Percentiles rank a stretch among this genome's conserved stretches.
Evolutionary conservation across 1,140 invertebrate genomes (phyloP).

Genomic region (Drosophila bifasciata): DNA sequence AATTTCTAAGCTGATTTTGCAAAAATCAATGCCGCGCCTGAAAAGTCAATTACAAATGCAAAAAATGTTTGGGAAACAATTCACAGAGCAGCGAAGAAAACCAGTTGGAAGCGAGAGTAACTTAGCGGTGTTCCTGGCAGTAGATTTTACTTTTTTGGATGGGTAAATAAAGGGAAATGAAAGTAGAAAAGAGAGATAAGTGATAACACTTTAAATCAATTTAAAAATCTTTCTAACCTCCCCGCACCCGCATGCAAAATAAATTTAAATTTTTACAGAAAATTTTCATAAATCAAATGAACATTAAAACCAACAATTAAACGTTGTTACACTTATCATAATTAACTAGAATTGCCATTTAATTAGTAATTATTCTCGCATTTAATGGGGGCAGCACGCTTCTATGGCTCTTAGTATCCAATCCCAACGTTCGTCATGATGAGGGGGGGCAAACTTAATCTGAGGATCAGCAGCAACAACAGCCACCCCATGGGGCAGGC

Average conservation of each 20-base stretch:
- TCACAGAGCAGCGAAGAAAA: background rate
- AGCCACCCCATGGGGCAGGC: constrained; percentile 17
- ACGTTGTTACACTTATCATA: constrained; percentile 23
- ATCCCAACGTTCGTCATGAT: constrained; percentile 15
- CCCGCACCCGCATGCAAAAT: constrained; percentile 18
- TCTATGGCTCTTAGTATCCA: constrained; percentile 16
- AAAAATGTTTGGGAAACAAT: constrained; percentile 43
- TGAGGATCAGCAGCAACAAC: constrained; percentile 1
- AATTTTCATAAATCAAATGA: constrained; percentile 29
- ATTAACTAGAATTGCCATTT: constrained; percentile 37
- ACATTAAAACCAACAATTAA: constrained; percentile 21
- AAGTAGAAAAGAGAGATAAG: constrained; percentile 4
- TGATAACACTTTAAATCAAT: background rate
- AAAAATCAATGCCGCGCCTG: constrained; percentile 57
- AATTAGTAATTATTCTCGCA: constrained; percentile 43
- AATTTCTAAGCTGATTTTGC: constrained; percentile 75
- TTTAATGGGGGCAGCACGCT: constrained; percentile 42
- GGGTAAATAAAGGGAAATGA: too few species aligned
- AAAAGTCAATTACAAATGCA: constrained; percentile 65
- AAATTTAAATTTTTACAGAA: constrained; percentile 20
- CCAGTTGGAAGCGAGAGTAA: background rate
- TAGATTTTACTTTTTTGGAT: too few species aligned
- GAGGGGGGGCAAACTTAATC: constrained; percentile 8
- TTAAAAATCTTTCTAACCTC: background rate
- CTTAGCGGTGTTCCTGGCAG: background rate